Conservation (phyloP, 2,888 invertebrate genomes). For the Cerastis rubricosa region DNA sequence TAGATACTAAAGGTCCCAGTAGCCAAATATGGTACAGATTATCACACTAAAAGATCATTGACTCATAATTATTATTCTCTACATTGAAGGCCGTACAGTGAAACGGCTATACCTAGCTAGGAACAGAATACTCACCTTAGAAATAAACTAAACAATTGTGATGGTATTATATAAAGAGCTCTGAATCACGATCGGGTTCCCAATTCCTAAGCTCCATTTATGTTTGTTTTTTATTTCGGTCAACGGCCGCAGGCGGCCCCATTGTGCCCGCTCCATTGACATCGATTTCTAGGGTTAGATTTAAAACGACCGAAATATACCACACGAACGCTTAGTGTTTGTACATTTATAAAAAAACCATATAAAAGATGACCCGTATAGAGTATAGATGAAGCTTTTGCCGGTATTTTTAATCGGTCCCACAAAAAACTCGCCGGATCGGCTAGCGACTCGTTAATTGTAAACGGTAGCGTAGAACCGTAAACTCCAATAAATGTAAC, state of each 20-base stretch:
- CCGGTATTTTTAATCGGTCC: not conserved
- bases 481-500: constrained; percentile 69
- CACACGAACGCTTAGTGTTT: constrained; percentile 43
- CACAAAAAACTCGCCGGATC: constrained; percentile 31
- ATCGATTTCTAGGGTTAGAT: constrained; percentile 85
- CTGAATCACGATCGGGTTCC: constrained; percentile 83
- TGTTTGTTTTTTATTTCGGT: constrained; percentile 88
- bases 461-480: constrained; percentile 67
- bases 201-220: constrained; percentile 79
- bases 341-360: constrained; percentile 57
- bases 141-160: constrained; percentile 47
- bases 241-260: constrained; percentile 84
- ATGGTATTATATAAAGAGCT: constrained; percentile 59
- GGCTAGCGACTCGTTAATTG: constrained; percentile 54
- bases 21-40: constrained; percentile 58
- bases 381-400: constrained; percentile 14
- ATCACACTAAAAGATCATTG: constrained; percentile 62
- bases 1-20: constrained; percentile 41
- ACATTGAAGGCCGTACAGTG: constrained; percentile 42
- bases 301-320: constrained; percentile 71
- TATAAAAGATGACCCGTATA: constrained; percentile 54
- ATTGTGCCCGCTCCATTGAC: constrained; percentile 85
- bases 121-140: constrained; percentile 43
- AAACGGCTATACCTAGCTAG: constrained; percentile 33
- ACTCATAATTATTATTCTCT: constrained; percentile 61